Base-by-base conservation (phyloP, 2,797 vertebrate species). In the Lacerta agilis region DNA sequence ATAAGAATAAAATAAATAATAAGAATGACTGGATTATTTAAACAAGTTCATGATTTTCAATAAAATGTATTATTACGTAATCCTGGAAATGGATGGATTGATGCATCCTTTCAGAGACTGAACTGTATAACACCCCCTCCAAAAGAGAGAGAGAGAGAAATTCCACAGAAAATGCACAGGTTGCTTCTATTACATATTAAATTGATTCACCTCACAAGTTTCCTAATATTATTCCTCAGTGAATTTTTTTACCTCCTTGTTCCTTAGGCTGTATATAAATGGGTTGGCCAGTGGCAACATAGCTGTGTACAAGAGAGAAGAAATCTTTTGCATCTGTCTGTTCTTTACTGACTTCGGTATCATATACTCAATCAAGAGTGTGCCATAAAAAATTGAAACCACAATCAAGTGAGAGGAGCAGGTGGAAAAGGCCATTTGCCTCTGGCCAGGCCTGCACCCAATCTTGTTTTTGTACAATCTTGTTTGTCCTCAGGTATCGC, bases 231-330 rank as follows among this genome's bases (percentile, higher is more conserved):
- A 29, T 66, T 93, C 90, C 80, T 90, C 38, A 94, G 58, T 18
- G 86, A 78, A 49, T 85, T 67, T 23, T n/a, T 89, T 94, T 33
- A 91, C 85, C 83, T 93, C 82, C 25, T 91, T 92, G 38, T 93
- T 94, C 17, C 87, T 92, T 69, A 94, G 72, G 3, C 82, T 93
- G 1, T 93, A 94, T 92, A 94, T 88, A 36, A 92, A 82, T 43
- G 33, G 75, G 18, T 93, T 93, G n/a, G 90, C 43, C 27, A 79
- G 49, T 86, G 88, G 90, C 1, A 85, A 91, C 79, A 92, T 33
- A 1, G 87, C 78, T 72, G 90, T 86, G 83, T 93, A 92, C 0
- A 93, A 79, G 87, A 93, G 69, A 61, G 87, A 95, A 61, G 91
- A 81, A 41, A 87, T 83, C 29, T 93, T 94, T 3, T 91, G 13